Evolutionary conservation across 2,797 vertebrate genomes (phyloP), one percentile per base, ranked within the genome.

Genomic region (Rhabdophis nuchalis): DNA sequence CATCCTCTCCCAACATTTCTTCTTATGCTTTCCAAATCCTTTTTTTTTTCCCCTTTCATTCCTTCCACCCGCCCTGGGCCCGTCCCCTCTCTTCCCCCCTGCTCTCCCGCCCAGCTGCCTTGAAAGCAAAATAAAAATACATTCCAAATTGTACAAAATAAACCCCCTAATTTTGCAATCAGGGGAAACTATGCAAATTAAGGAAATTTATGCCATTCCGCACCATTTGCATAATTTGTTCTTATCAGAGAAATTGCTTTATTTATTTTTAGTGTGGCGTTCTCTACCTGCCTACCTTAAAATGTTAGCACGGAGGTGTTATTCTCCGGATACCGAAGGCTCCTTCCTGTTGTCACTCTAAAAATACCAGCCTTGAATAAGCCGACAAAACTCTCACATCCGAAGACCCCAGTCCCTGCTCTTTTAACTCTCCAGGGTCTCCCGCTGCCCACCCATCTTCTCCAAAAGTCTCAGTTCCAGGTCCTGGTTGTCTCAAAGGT

Each of bases 111-210:
- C 61, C n/a, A 13, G 14, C 57, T 60, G 53, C 60, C 13, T 77
- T 88, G 16, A 20, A 27, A n/a, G 25, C 72, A 23, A 77, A n/a
- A 88, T 89, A 89, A 60, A 58, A 87, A 87, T 56, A 57, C 89
- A 53, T 54, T 58, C 36, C 82, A 90, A 90, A 92, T 77, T 87
- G 89, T 61, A 82, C 85, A 60, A 90, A 90, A 93, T 88, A 91
- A 93, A 85, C 86, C 92, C 72, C 72, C 56, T 91, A 90, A 91
- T 93, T 93, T 93, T 93, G 92, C 92, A 93, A 93, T 93, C 92
- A 93, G 92, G 53, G 89, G 18, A 29, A 91, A 72, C 68, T 36
- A 93, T 91, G 92, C 86, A 91, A 93, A 93, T 93, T 88, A 93
- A 91, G 92, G 29, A 85, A 88, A 88, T 85, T 54, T 61, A 88